These are phyloP conservation scores for Osmerus mordax DNA, from an alignment of 2,113 vertebrate species.

Conservation along the genomic window DNA sequence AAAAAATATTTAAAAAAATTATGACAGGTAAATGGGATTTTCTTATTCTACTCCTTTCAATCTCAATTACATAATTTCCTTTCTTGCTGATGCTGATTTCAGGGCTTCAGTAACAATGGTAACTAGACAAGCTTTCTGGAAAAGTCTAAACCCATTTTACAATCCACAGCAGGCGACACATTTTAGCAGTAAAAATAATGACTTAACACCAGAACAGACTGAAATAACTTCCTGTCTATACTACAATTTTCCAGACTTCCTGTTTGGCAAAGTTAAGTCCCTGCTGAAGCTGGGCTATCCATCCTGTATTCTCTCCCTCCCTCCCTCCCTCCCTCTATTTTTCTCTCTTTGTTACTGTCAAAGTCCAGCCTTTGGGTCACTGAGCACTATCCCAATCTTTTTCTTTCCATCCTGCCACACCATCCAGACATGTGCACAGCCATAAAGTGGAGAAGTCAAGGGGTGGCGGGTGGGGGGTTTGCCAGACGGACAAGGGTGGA, in stretches of 20 bases:
- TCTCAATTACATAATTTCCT: background rate
- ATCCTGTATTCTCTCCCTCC: conserved; percentile 22
- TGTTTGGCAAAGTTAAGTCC: conserved; percentile 71
- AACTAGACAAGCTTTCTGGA: conserved; percentile 35
- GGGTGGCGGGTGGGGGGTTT: background rate
- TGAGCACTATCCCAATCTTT: conserved; percentile 35
- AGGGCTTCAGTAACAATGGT: conserved; percentile 18
- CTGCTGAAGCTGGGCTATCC: conserved; percentile 66
- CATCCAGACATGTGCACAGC: conserved; percentile 28
- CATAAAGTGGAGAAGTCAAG: conserved; percentile 9
- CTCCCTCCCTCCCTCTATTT: too few relatives aligned
- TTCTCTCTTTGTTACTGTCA: conserved; percentile 41
- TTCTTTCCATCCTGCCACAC: conserved; percentile 24
- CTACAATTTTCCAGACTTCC: conserved; percentile 67
- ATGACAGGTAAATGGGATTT: too few relatives aligned
- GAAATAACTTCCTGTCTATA: conserved; percentile 69
- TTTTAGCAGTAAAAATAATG: conserved; percentile 60
- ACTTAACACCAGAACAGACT: conserved; percentile 61
- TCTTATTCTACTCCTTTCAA: too few relatives aligned
- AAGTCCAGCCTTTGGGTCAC: conserved; percentile 54
- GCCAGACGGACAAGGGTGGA: too few relatives aligned
- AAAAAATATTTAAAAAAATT: too few relatives aligned
- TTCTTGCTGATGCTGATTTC: conserved; percentile 13
- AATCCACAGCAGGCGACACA: conserved; percentile 35
- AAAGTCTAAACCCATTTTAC: conserved; percentile 19